Percentiles rank a stretch among this genome's conserved stretches.
Conservation (phyloP, 1,140 invertebrate species). For the Panulirus ornatus region DNA sequence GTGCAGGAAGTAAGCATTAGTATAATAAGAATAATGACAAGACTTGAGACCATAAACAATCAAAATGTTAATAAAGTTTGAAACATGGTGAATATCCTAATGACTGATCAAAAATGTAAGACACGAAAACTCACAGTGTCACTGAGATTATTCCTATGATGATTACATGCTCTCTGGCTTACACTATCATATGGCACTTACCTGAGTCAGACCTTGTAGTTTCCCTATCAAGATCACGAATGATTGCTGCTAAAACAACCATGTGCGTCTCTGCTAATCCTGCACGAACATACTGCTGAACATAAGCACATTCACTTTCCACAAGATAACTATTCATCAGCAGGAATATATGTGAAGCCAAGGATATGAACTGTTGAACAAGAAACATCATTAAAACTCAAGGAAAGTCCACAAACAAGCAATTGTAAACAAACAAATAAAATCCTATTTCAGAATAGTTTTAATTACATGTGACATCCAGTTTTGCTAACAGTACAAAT, state of each 20-base stretch:
- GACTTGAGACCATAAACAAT: too few relatives aligned
- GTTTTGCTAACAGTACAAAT: too few relatives aligned
- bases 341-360: conserved; percentile 89
- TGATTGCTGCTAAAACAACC: conserved; percentile 88
- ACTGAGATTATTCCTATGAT: not conserved
- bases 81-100: not conserved
- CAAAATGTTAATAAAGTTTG: too few relatives aligned
- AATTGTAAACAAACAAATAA: too few relatives aligned
- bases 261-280: conserved; percentile 88
- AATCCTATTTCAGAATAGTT: too few relatives aligned
- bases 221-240: conserved; percentile 91
- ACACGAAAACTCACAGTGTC: too few relatives aligned
- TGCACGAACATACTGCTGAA: conserved; percentile 82
- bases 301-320: conserved; percentile 82
- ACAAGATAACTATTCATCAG: conserved; percentile 86
- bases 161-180: too few relatives aligned
- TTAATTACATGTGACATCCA: too few relatives aligned
- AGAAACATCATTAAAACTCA: not conserved
- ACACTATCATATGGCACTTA: too few relatives aligned
- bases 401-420: too few relatives aligned
- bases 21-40: too few relatives aligned
- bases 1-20: too few relatives aligned
- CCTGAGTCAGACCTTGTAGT: conserved; percentile 88
- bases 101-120: not conserved
- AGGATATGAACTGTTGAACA: conserved; percentile 85